Conservation (phyloP, 1,140 invertebrate genomes). For the Aricia agestis region DNA sequence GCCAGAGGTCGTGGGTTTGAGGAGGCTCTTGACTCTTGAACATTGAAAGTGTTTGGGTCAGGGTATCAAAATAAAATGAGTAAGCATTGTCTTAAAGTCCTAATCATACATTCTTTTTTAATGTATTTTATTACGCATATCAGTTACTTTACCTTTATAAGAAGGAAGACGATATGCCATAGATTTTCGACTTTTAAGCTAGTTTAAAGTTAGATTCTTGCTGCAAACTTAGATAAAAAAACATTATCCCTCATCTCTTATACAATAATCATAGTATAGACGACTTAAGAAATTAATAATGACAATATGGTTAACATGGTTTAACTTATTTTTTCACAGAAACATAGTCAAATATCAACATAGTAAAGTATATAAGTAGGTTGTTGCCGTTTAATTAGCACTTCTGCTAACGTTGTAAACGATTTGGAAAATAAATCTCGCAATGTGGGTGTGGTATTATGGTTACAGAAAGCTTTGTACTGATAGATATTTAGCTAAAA, state of each 20-base stretch:
- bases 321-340: too few species aligned
- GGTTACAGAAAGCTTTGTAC: not conserved
- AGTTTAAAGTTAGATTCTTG: too few species aligned
- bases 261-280: too few species aligned
- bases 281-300: too few species aligned
- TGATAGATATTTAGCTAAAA: conserved; percentile 12
- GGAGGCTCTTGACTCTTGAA: not conserved
- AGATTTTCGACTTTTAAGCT: too few species aligned
- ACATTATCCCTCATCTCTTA: too few species aligned
- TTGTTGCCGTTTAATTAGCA: conserved; percentile 4
- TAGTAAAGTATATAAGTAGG: not conserved
- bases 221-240: too few species aligned
- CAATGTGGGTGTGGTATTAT: not conserved
- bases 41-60: not conserved
- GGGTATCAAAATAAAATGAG: not conserved
- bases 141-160: too few species aligned
- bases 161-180: too few species aligned
- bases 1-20: not conserved
- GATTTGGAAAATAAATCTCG: not conserved
- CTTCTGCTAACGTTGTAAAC: not conserved
- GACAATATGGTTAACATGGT: too few species aligned
- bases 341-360: not conserved
- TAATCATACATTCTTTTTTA: too few species aligned
- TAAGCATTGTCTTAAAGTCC: not conserved
- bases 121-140: too few species aligned